Evolutionary conservation across 2,113 vertebrate species (phyloP).

Genomic region (Empidonax traillii): DNA sequence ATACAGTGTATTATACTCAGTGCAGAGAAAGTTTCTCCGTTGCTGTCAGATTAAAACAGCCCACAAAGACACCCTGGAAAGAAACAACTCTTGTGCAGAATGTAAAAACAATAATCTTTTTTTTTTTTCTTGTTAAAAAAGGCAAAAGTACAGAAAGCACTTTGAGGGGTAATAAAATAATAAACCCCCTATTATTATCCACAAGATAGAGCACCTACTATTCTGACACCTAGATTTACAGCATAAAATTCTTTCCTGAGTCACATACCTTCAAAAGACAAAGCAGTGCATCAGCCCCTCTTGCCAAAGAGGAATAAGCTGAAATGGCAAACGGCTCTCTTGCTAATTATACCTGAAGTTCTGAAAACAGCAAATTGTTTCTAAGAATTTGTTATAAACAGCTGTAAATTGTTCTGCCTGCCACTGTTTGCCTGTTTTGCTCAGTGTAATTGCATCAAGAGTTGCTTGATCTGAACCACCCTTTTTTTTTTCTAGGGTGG

Average conservation of each 20-base stretch:
- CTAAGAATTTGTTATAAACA: not conserved
- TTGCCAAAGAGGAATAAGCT: not conserved
- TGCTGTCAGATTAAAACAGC: not conserved
- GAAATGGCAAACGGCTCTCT: not conserved
- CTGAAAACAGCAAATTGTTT: not conserved
- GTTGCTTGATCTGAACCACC: not conserved
- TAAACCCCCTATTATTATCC: not conserved
- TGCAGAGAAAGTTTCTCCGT: not conserved
- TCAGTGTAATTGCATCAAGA: not conserved
- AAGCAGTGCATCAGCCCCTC: not conserved
- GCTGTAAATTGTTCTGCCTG: not conserved
- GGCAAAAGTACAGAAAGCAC: not conserved
- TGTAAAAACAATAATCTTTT: accelerated
- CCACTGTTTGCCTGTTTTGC: not conserved
- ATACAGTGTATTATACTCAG: not conserved
- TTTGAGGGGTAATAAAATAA: not conserved
- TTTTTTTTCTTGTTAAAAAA: not conserved
- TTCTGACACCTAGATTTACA: no score
- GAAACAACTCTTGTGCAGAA: not conserved
- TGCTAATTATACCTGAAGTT: not conserved
- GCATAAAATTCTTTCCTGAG: not conserved
- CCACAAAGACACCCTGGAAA: not conserved
- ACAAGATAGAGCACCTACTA: not conserved
- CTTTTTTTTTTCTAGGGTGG: not conserved
- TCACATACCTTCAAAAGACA: not conserved